Evolutionary conservation across 2,113 vertebrate genomes (phyloP).

Genomic region (Centropus bengalensis): DNA sequence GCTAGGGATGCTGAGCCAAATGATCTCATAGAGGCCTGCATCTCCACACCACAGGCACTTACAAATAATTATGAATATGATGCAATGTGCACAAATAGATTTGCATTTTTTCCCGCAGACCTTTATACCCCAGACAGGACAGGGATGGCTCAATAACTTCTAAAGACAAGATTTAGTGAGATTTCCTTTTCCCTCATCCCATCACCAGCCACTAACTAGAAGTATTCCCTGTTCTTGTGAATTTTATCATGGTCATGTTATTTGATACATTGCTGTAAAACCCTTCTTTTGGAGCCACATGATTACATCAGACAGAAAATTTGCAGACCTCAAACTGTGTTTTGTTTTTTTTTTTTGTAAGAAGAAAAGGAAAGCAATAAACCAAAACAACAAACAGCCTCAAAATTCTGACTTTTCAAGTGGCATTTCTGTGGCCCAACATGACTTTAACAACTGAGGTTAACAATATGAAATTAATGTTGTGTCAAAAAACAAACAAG

Average conservation of each 20-base stretch:
- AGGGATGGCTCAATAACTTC: background rate
- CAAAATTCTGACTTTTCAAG: background rate
- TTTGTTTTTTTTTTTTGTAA: background rate
- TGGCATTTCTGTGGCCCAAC: background rate
- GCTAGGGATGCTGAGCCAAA: slow-evolving; percentile 14
- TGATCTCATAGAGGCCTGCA: slow-evolving; percentile 16
- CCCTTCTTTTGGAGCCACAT: background rate
- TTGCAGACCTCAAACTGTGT: background rate
- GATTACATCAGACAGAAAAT: slow-evolving; percentile 12
- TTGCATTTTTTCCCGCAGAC: background rate
- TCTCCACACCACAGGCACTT: background rate
- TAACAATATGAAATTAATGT: slow-evolving; percentile 9
- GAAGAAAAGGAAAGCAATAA: background rate
- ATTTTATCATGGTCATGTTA: slow-evolving; percentile 19
- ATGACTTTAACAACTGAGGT: slow-evolving; percentile 7
- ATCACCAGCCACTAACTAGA: background rate
- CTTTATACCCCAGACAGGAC: background rate
- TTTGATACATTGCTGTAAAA: background rate
- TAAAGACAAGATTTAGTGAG: background rate
- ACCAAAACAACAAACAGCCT: slow-evolving; percentile 4
- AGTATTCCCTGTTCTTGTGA: slow-evolving; percentile 3
- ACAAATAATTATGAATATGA: background rate
- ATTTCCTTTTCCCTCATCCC: background rate
- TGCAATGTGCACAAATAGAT: background rate
- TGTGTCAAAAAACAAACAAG: background rate